A percentile compares a stretch with the other conserved stretches of the same genome.
Evolutionary conservation across 2,888 invertebrate species (phyloP).

Genomic region (Parelbella ahira): DNA sequence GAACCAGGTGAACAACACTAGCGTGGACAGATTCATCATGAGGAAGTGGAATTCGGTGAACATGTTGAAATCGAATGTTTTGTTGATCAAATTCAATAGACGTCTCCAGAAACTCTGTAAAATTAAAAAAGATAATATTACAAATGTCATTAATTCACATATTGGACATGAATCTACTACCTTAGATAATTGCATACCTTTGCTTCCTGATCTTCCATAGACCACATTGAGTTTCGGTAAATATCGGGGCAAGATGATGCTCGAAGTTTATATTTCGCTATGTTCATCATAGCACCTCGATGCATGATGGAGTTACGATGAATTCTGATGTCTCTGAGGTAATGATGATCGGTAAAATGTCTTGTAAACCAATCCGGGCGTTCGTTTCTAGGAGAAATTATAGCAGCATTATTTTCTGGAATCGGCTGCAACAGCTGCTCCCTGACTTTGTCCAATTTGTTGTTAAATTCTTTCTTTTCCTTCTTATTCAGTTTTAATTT

Average conservation of each 20-base stretch:
- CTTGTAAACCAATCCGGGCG: slow-evolving; percentile 68
- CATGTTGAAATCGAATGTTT: slow-evolving; percentile 91
- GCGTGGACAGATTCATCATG: slow-evolving; percentile 92
- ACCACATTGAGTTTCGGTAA: slow-evolving; percentile 92
- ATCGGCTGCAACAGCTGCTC: slow-evolving; percentile 68
- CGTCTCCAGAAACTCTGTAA: slow-evolving; percentile 88
- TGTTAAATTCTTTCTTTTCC: slow-evolving; percentile 60
- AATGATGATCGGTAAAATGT: slow-evolving; percentile 83
- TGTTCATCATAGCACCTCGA: slow-evolving; percentile 92
- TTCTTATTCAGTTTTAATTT: slow-evolving; percentile 73
- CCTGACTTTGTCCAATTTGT: slow-evolving; percentile 61
- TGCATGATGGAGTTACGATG: slow-evolving; percentile 93
- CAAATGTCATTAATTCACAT: too few relatives aligned
- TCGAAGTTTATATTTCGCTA: slow-evolving; percentile 89
- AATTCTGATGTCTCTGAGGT: slow-evolving; percentile 84
- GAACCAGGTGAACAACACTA: slow-evolving; percentile 95
- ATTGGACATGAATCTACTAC: too few relatives aligned
- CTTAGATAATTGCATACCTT: slow-evolving; percentile 42
- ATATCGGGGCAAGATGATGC: slow-evolving; percentile 97
- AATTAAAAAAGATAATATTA: too few relatives aligned
- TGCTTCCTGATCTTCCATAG: slow-evolving; percentile 87
- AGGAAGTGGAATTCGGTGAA: slow-evolving; percentile 90
- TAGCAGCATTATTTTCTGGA: slow-evolving; percentile 63
- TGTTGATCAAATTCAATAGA: slow-evolving; percentile 82
- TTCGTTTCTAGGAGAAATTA: slow-evolving; percentile 45